phyloP scores from a whole-genome alignment of 2,113 vertebrate species.

The Mohoua ochrocephala region DNA sequence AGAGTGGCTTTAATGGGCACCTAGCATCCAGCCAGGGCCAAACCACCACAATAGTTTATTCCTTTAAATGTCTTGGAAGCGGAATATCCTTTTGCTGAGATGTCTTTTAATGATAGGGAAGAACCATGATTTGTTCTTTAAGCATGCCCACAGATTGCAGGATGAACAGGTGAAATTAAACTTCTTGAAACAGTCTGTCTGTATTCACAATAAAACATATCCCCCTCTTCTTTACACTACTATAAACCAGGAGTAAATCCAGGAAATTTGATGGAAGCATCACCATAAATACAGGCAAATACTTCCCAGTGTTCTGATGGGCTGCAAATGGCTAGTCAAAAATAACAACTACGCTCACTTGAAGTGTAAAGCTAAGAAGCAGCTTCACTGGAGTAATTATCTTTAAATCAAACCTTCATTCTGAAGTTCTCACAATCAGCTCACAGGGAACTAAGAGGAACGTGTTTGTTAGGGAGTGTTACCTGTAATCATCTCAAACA shows the following conservation, averaged over 20 bases:
- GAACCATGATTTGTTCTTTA: neutral
- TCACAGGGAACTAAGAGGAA: neutral
- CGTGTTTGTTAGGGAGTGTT: neutral
- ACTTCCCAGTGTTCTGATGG: accelerated
- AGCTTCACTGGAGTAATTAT: neutral
- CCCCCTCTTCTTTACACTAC: neutral
- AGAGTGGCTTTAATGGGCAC: neutral
- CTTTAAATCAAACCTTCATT: neutral
- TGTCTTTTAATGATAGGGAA: neutral
- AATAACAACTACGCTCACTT: neutral
- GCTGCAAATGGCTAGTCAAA: neutral
- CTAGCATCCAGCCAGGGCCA: neutral
- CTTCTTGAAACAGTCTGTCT: neutral
- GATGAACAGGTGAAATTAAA: neutral
- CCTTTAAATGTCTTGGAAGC: neutral
- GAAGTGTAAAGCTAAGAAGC: neutral
- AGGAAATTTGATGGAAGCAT: neutral
- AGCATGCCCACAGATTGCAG: neutral
- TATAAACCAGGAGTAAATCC: neutral
- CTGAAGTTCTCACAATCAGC: neutral
- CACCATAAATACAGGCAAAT: neutral
- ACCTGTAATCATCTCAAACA: neutral
- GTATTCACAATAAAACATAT: neutral
- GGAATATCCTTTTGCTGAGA: neutral
- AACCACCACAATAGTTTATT: neutral